Evolutionary conservation across 2,797 vertebrate genomes (phyloP), one percentile per base, ranked within the genome.

Genomic region (Neosilurus hyrtlii): DNA sequence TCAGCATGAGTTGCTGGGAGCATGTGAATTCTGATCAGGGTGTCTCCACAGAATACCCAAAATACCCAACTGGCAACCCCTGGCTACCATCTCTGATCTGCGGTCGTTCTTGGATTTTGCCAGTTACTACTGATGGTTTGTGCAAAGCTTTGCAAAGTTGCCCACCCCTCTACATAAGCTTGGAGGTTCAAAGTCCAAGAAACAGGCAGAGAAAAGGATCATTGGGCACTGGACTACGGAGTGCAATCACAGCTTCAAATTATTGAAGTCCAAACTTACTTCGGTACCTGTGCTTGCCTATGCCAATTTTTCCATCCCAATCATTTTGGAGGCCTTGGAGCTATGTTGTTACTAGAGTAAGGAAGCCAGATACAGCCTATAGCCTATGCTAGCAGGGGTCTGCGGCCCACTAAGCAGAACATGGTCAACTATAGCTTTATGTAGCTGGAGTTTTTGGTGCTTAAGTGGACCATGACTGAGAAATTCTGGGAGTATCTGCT

Each of bases 391-490:
- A 30, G 30, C 30, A 30, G 12, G 1, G 10, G 51, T 12, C 59
- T 81, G 3, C 2, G 26, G 1, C 76, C 63, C 15, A 37, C 68
- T 22, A 56, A 80, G 59, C 30, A 15, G 4, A 80, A 61, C 30
- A 30, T 30, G 30, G 30, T 2, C 30, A 30, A 30, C 30, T 30
- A 79, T 24, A 79, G 82, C 11, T 83, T 66, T n/a, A 61, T 83
- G 35, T 63, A 79, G 30, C 22, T 83, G 8, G 67, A 79, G n/a
- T 61, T 73, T 6, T 35, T 79, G 15, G 82, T 24, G 2, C 22
- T 83, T 2, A 83, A 83, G 43, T 83, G 75, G 76, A 35, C 57
- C 8, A 61, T 83, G 20, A 71, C 67, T 12, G 66, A 83, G 22
- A 81, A 84, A 51, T 80, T 73, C 9, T 6, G 51, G 20, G 49